A percentile compares a stretch with the other conserved stretches of the same genome.
Evolutionary conservation across 2,888 invertebrate genomes (phyloP).

Genomic region (Cantharis nigra): DNA sequence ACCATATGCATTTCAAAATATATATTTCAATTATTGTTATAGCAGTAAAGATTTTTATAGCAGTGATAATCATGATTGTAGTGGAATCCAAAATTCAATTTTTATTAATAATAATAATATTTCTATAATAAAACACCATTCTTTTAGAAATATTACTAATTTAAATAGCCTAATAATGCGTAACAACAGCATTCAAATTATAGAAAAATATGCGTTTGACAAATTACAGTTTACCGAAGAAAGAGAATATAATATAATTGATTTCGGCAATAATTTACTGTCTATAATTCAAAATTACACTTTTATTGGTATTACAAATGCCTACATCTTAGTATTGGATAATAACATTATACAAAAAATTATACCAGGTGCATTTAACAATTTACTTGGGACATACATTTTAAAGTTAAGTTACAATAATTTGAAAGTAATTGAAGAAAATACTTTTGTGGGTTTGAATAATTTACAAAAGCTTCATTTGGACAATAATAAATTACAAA

Average conservation of each 20-base stretch:
- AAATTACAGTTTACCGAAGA: not conserved
- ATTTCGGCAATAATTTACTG: not conserved
- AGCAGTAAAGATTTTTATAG: not conserved
- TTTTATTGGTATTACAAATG: not conserved
- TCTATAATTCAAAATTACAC: not conserved
- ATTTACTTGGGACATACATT: not conserved
- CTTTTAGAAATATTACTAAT: not conserved
- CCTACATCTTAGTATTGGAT: not conserved
- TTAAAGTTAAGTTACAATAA: not conserved
- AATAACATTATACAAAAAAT: not conserved
- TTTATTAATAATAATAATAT: not conserved
- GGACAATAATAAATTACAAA: not conserved
- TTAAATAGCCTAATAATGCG: not conserved
- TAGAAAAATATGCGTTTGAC: not conserved
- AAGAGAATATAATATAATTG: not conserved
- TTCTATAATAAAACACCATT: not conserved
- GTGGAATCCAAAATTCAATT: not conserved
- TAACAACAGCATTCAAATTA: not conserved
- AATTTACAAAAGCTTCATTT: not conserved
- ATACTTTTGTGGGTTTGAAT: not conserved
- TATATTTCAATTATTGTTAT: not conserved
- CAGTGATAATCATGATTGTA: too few species aligned
- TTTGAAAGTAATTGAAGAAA: not conserved
- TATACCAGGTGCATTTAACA: not conserved
- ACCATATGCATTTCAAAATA: not conserved